Evolutionary conservation across 1,140 invertebrate species (phyloP).

Genomic region (Nasonia vitripennis): DNA sequence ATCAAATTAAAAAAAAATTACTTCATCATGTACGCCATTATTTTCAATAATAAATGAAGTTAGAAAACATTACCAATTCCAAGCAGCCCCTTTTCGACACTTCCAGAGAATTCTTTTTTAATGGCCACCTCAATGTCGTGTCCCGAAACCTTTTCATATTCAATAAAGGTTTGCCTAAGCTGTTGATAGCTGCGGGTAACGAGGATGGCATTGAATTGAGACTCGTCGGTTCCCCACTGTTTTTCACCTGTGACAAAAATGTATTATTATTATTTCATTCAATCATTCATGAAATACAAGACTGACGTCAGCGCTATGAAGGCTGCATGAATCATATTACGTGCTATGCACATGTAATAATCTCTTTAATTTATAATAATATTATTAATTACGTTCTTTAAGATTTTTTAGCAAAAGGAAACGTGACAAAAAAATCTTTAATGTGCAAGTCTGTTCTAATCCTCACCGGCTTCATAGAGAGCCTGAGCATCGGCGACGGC

Average conservation of each 20-base stretch:
- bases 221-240: slow-evolving; percentile 83
- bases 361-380: too few species aligned
- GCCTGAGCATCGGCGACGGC: slow-evolving; percentile 77
- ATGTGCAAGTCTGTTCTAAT: not conserved
- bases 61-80: slow-evolving; percentile 76
- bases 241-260: slow-evolving; percentile 74
- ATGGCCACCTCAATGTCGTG: slow-evolving; percentile 83
- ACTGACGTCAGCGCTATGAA: not conserved
- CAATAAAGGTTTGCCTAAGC: slow-evolving; percentile 79
- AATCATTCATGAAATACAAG: not conserved
- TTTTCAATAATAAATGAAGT: slow-evolving; percentile 34
- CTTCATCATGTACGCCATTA: slow-evolving; percentile 23
- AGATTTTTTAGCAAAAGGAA: too few species aligned
- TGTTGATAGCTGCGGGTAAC: slow-evolving; percentile 79
- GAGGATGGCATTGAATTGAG: slow-evolving; percentile 81
- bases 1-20: slow-evolving; percentile 58
- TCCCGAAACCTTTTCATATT: slow-evolving; percentile 79
- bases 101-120: slow-evolving; percentile 83
- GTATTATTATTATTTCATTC: not conserved
- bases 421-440: too few species aligned
- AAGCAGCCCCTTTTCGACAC: slow-evolving; percentile 79
- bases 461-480: slow-evolving; percentile 78
- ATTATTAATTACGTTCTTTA: too few species aligned
- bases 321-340: not conserved
- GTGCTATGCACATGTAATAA: not conserved